Percentiles rank a stretch among this genome's conserved stretches.
phyloP scores from a whole-genome alignment of 2,888 invertebrate species.

The Mesoligia furuncula region DNA sequence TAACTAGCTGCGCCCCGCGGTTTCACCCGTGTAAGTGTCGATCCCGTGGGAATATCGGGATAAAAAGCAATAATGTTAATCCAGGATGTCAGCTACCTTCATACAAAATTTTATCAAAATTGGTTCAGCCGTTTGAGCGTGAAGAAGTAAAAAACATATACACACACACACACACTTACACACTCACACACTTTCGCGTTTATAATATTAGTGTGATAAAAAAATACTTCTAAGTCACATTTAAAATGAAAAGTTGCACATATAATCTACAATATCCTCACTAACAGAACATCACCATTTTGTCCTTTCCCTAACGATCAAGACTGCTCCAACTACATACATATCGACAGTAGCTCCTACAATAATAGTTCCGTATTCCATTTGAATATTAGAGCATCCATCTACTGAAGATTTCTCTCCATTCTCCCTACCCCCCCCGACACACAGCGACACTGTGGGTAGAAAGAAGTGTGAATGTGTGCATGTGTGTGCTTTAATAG shows the following conservation, averaged over 20 bases:
- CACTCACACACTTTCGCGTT: too few species aligned
- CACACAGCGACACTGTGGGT: conserved; percentile 67
- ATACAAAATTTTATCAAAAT: too few species aligned
- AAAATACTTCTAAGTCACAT: neutral
- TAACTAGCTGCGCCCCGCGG: too few species aligned
- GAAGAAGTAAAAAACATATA: too few species aligned
- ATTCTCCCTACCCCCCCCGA: conserved; percentile 63
- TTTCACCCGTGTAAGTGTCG: too few species aligned
- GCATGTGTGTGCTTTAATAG: conserved; percentile 63
- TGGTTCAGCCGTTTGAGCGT: too few species aligned
- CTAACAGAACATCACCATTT: conserved; percentile 2
- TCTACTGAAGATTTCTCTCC: conserved; percentile 88
- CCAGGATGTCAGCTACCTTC: too few species aligned
- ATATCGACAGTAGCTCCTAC: conserved; percentile 90
- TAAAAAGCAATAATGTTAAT: too few species aligned
- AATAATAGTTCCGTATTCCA: conserved; percentile 91
- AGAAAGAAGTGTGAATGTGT: conserved; percentile 58
- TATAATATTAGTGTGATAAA: too few species aligned
- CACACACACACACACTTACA: too few species aligned
- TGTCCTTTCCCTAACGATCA: conserved; percentile 72
- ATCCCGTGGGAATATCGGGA: too few species aligned
- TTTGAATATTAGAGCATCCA: conserved; percentile 91
- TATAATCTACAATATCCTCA: neutral
- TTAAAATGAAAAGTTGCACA: neutral
- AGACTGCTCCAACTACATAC: conserved; percentile 69